A percentile compares a stretch with the other conserved stretches of the same genome.
These are phyloP conservation scores for Aphaenogaster floridana DNA, from an alignment of 1,140 invertebrate species.

Conservation along the genomic window DNA sequence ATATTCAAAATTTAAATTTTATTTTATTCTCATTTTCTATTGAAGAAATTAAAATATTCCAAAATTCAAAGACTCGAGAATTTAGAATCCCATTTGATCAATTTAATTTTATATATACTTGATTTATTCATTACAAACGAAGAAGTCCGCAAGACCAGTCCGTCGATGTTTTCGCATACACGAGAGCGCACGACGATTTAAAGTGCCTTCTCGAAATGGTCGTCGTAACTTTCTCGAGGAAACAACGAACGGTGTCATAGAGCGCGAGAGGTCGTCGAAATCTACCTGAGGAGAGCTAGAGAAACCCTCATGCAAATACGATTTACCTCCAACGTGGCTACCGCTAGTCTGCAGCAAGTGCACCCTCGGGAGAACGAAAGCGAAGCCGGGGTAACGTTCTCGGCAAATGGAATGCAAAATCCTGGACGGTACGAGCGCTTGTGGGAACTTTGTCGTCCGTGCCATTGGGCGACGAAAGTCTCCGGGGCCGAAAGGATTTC, in stretches of 20 bases:
- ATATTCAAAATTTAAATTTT: not conserved
- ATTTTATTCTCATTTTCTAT: not conserved
- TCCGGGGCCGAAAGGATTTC: constrained; percentile 76
- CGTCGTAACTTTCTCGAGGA: constrained; percentile 43
- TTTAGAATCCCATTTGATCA: not conserved
- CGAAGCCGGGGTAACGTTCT: constrained; percentile 60
- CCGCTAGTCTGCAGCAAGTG: constrained; percentile 60
- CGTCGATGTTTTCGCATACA: constrained; percentile 12
- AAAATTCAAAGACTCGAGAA: not conserved
- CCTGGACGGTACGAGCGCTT: constrained; percentile 66
- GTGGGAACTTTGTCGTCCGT: constrained; percentile 63
- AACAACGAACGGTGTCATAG: constrained; percentile 68
- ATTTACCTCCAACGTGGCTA: constrained; percentile 62
- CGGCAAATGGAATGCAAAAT: constrained; percentile 77
- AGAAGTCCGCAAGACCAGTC: not conserved
- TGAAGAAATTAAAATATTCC: not conserved
- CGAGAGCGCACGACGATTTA: constrained; percentile 20
- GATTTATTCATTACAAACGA: not conserved
- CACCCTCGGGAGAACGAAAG: constrained; percentile 69
- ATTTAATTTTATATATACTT: not conserved
- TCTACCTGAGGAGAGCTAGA: constrained; percentile 62
- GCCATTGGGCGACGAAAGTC: constrained; percentile 71
- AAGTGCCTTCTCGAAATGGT: constrained; percentile 36
- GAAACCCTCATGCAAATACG: constrained; percentile 71
- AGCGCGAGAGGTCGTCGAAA: constrained; percentile 54